These are phyloP conservation scores for Cyprichromis sp. DNA, from an alignment of 2,113 vertebrate species.

Conservation along the genomic window DNA sequence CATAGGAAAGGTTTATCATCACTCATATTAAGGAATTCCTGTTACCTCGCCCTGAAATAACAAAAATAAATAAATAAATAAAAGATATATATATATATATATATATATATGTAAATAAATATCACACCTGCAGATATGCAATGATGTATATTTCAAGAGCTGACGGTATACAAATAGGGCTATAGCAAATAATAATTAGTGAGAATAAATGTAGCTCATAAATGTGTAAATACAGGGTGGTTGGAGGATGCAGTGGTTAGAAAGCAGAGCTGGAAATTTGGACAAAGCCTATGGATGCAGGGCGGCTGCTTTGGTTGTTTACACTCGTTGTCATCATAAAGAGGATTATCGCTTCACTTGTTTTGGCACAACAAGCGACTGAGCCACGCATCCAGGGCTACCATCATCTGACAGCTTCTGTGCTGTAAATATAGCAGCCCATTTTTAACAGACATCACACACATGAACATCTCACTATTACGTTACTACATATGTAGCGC, in stretches of 20 bases:
- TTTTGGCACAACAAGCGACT: background rate
- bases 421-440: background rate
- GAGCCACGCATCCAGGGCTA: background rate
- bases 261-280: background rate
- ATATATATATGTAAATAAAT: background rate
- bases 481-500: background rate
- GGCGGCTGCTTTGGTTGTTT: conserved; percentile 57
- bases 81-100: no score
- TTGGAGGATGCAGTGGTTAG: background rate
- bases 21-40: conserved; percentile 98
- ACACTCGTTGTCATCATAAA: conserved; percentile 15
- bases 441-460: background rate
- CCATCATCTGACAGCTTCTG: background rate
- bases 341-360: background rate
- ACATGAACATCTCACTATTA: background rate
- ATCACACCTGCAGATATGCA: background rate
- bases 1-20: conserved; percentile 99
- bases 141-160: background rate
- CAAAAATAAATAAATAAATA: background rate
- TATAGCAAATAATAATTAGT: background rate
- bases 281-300: conserved; percentile 47
- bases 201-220: background rate
- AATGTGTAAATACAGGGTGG: background rate
- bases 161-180: background rate
- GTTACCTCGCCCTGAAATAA: conserved; percentile 76